Conservation (phyloP, 2,113 vertebrate genomes). For the Beaufortia kweichowensis region DNA sequence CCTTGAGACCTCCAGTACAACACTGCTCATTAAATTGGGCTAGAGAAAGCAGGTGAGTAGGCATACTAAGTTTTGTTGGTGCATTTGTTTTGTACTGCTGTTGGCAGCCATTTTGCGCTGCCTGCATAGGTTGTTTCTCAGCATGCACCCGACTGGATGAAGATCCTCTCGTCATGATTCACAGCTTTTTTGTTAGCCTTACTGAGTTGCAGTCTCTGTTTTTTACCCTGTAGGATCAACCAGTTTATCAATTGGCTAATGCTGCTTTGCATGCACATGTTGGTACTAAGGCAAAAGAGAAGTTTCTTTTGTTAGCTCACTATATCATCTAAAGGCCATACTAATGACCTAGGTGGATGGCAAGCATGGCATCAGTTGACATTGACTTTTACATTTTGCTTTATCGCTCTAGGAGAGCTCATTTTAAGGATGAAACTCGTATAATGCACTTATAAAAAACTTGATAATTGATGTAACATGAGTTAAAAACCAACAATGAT, state of each 20-base stretch:
- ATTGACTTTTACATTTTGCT: no score
- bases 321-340: neutral
- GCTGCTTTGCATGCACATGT: neutral
- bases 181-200: neutral
- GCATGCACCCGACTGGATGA: neutral
- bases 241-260: neutral
- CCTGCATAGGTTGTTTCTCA: neutral
- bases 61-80: neutral
- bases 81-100: neutral
- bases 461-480: neutral
- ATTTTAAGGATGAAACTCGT: no score
- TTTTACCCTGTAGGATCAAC: neutral
- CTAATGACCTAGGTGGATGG: no score
- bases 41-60: slow-evolving; percentile 17
- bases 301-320: no score
- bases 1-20: slow-evolving; percentile 19
- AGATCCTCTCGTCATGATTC: neutral
- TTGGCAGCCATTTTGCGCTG: slow-evolving; percentile 28
- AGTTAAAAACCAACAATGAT: neutral
- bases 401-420: no score
- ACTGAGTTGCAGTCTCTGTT: neutral
- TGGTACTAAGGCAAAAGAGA: no score
- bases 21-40: slow-evolving; percentile 50
- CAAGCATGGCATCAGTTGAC: no score
- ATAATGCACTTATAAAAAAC: neutral